Base-by-base conservation (phyloP, 2,113 vertebrate species). In the Pao palembangensis region DNA sequence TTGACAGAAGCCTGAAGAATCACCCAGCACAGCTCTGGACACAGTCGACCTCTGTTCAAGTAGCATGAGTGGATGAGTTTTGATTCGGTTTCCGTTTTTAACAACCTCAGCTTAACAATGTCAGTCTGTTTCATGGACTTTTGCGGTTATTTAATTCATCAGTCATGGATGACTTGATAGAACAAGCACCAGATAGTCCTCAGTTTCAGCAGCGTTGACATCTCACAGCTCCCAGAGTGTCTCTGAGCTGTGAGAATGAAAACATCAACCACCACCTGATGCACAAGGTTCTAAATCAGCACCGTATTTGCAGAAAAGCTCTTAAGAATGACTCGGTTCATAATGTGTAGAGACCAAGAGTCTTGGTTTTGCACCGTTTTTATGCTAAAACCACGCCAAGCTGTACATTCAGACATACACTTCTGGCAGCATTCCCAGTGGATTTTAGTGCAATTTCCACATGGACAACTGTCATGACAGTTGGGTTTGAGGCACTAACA, bases 281-380 rank as follows among this genome's bases (percentile, higher is more conserved):
- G 61, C 76, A 58, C 15, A 49, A 61, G 51, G 67, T 61, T 28
- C 58, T 43, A 78, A 79, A 82, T 67, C 1, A 31, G 43, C 44
- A 67, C n/a, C n/a, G 2, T 47, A 17, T 59, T 76, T 61, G 61
- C 1, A 64, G 51, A 46, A 41, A 50, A 49, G 48, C 18, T 61
- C n/a, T 65, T 42, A 19, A 77, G 49, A 78, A 71, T 20, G 70
- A 59, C 49, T 78, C 15, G 1, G 76, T 81, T 87, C 78, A 69
- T 66, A 49, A 55, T 44, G 44, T 49, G 63, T 18, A 38, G 28
- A 38, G 28, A 41, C 55, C 16, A 51, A 21, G 25, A 50, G 48
- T 64, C 59, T 63, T 17, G 25, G 25, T 28, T 38, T 46, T 53
- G 31, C 48, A 58, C 41, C 52, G 23, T 51, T 38, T 48, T 48